Base-by-base conservation (phyloP, 2,888 invertebrate species). In the Acleris emargana region DNA sequence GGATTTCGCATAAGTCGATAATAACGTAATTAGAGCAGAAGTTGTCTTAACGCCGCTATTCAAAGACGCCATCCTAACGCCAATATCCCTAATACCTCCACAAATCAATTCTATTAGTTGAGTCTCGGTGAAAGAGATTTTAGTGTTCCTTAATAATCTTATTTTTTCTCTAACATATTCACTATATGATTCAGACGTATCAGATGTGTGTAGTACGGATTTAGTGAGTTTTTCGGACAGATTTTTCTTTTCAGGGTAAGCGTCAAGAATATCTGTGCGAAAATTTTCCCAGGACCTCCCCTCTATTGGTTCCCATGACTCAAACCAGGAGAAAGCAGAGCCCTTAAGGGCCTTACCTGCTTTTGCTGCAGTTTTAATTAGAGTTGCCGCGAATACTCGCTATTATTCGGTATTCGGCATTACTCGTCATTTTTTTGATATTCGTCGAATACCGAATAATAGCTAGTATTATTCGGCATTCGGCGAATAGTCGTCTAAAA, bases 141-240 rank as follows among this genome's bases (percentile, higher is more conserved):
- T 71, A 16, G 71, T 71, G 43, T 42, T 59, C 3, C 53, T 49
- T 38, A 69, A 55, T n/a, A 71, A 38, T 42, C 69, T 60, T 16
- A 71, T 4, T 51, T 72, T 72, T 20, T 72, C 69, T 32, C 69
- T 66, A 1, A 63, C 72, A 52, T 71, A 69, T 64, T 73, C 70
- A 45, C 67, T 22, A 20, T 64, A 68, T 2, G 67, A 49, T 5
- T 70, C 69, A 5, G 70, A 53, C 6, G 52, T 16, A 16, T 71
- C 71, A 9, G 72, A 71, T 1, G 64, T 42, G 20, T 68, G 68
- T 5, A 52, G 17, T 4, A 72, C 66, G 1, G 72, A 71, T 18
- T 70, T 72, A 13, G 32, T 57, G 1, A 71, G 32, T 42, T 62
- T 51, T 67, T 68, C 58, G 68, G n/a, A n/a, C n/a, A n/a, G n/a